Evolutionary conservation across 2,113 vertebrate genomes (phyloP).

Genomic region (Platysteira castanea): DNA sequence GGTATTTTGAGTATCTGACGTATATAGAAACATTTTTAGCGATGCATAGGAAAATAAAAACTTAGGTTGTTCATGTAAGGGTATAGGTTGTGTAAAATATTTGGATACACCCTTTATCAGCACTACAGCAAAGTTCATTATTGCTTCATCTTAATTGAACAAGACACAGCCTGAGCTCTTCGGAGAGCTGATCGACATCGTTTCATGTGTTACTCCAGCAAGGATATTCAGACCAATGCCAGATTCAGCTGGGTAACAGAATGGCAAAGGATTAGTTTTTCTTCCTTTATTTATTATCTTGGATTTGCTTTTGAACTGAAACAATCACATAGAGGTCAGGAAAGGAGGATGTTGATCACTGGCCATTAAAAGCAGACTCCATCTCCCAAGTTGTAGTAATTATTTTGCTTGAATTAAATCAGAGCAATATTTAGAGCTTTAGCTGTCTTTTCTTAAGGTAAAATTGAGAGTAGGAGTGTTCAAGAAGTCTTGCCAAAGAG

Average conservation of each 20-base stretch:
- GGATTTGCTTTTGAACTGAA: background rate
- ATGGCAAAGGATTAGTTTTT: background rate
- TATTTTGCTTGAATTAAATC: background rate
- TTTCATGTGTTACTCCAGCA: background rate
- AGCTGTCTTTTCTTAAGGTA: background rate
- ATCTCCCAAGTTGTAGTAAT: background rate
- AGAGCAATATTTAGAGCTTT: background rate
- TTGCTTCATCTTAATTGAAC: background rate
- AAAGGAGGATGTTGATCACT: background rate
- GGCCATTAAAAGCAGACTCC: background rate
- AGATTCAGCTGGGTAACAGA: background rate
- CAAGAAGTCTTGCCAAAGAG: background rate
- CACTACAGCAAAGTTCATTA: background rate
- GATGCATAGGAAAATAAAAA: background rate
- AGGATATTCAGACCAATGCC: background rate
- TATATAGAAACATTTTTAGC: background rate
- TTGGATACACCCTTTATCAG: background rate
- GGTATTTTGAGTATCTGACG: background rate
- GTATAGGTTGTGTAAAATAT: background rate
- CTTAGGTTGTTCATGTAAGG: rapidly evolving
- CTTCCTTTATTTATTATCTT: background rate
- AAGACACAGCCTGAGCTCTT: background rate
- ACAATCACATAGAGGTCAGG: background rate
- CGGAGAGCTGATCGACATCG: background rate
- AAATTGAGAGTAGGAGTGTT: background rate